A percentile compares a stretch with the other conserved stretches of the same genome.
phyloP scores from a whole-genome alignment of 2,113 vertebrate species.

The Muntiacus reevesi region DNA sequence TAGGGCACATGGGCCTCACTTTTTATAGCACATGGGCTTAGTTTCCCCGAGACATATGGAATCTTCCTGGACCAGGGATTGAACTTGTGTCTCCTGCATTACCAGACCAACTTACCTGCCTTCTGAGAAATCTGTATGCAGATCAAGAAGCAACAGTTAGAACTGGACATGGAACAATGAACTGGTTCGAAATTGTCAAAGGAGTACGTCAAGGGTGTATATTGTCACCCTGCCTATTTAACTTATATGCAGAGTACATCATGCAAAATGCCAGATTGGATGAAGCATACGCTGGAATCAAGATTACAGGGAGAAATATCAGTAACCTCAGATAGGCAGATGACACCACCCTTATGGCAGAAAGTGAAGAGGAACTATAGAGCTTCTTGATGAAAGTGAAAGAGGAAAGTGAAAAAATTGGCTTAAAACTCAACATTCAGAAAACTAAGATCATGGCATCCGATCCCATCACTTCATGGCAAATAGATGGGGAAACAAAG shows the following conservation, averaged over 20 bases:
- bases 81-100: not conserved
- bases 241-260: not conserved
- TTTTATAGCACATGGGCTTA: not conserved
- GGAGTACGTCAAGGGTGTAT: not conserved
- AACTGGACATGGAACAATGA: not conserved
- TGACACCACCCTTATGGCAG: not conserved
- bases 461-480: not conserved
- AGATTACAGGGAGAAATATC: not conserved
- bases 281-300: not conserved
- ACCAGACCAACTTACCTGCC: not conserved
- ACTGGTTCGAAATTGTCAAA: not conserved
- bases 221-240: not conserved
- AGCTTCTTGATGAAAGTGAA: not conserved
- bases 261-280: not conserved
- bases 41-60: not conserved
- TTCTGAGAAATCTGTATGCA: not conserved
- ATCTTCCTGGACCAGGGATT: not conserved
- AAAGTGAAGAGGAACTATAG: not conserved
- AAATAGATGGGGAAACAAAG: not conserved
- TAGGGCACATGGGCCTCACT: not conserved
- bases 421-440: not conserved
- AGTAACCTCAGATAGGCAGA: not conserved
- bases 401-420: not conserved
- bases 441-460: not conserved
- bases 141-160: not conserved